Evolutionary conservation across 2,888 invertebrate genomes (phyloP).

Genomic region (Caenorhabditis becei): DNA sequence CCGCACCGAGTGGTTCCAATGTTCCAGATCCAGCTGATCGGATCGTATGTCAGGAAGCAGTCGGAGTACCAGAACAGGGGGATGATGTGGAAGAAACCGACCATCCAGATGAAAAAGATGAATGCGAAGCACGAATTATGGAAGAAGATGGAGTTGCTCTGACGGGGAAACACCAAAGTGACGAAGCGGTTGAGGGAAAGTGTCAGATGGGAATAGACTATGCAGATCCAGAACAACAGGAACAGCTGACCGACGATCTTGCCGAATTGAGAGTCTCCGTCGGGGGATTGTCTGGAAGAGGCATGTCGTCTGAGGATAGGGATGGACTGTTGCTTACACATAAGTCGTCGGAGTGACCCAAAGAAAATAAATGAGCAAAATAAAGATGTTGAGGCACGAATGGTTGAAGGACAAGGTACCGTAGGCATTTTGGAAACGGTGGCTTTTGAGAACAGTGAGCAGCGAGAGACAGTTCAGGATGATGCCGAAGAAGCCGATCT

Average conservation of each 20-base stretch:
- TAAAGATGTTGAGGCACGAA: slow-evolving; percentile 46
- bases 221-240: slow-evolving; percentile 60
- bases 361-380: slow-evolving; percentile 50
- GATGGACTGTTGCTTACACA: slow-evolving; percentile 28
- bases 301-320: not conserved
- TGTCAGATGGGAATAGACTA: slow-evolving; percentile 65
- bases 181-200: slow-evolving; percentile 62
- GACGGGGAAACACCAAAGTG: slow-evolving; percentile 50
- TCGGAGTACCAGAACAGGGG: slow-evolving; percentile 56
- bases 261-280: slow-evolving; percentile 2
- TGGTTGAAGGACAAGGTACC: slow-evolving; percentile 60
- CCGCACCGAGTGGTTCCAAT: slow-evolving; percentile 54
- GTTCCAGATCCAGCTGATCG: slow-evolving; percentile 53
- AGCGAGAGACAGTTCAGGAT: slow-evolving; percentile 46
- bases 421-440: slow-evolving; percentile 53
- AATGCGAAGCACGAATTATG: slow-evolving; percentile 1
- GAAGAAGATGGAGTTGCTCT: slow-evolving; percentile 12
- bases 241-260: slow-evolving; percentile 63
- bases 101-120: slow-evolving; percentile 42
- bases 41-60: slow-evolving; percentile 57
- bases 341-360: slow-evolving; percentile 61
- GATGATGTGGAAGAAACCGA: slow-evolving; percentile 41
- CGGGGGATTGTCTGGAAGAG: slow-evolving; percentile 27
- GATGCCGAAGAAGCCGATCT: slow-evolving; percentile 55
- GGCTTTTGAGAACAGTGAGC: slow-evolving; percentile 32